Percentiles rank a stretch among this genome's conserved stretches.
Conservation (phyloP, 2,888 invertebrate species). For the Phyto melanocephala region DNA sequence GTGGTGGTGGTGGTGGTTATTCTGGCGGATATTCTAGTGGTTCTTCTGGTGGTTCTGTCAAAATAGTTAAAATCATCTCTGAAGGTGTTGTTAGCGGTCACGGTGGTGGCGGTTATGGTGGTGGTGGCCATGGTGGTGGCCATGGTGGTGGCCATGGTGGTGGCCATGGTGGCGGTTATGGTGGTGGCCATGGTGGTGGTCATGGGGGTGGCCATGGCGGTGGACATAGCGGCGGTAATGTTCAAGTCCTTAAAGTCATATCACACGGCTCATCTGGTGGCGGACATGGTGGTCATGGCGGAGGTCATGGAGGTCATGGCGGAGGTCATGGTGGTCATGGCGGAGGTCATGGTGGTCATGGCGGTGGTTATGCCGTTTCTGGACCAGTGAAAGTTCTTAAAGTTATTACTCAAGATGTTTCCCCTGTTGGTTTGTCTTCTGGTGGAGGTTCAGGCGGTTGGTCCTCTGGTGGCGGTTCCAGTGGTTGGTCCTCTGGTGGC, state of each 20-base stretch:
- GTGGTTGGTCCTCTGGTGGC: conserved; percentile 19
- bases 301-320: too few relatives aligned
- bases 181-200: conserved; percentile 40
- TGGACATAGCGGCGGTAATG: conserved; percentile 10
- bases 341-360: neutral
- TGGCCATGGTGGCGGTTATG: conserved; percentile 6
- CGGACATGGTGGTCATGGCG: conserved; percentile 17
- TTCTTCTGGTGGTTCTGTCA: conserved; percentile 25
- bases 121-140: too few relatives aligned
- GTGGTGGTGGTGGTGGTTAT: conserved; percentile 41
- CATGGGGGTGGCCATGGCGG: neutral
- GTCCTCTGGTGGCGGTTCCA: conserved; percentile 38
- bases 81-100: conserved; percentile 43
- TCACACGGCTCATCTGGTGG: conserved; percentile 40
- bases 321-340: neutral
- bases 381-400: conserved; percentile 43
- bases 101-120: conserved; percentile 44
- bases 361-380: neutral
- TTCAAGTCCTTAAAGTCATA: conserved; percentile 47
- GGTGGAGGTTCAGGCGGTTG: too few relatives aligned
- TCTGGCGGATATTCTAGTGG: conserved; percentile 41
- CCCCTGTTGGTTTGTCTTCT: too few relatives aligned
- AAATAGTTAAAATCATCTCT: conserved; percentile 59
- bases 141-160: too few relatives aligned
- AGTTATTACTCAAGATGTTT: conserved; percentile 31